Conservation (phyloP, 2,888 invertebrate species). For the Microchrysa polita region DNA sequence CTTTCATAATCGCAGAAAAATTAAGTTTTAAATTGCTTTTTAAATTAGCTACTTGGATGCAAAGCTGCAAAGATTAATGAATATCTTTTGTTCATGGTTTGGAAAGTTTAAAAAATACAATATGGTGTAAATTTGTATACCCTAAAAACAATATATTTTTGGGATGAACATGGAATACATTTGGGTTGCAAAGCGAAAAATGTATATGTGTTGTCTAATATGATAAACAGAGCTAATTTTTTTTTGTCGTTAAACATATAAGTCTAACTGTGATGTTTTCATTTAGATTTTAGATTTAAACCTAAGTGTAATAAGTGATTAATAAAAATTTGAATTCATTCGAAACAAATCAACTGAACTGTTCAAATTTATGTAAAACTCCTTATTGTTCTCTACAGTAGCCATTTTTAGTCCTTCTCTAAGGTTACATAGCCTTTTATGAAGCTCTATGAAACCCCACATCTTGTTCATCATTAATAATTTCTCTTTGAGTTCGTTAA, state of each 20-base stretch:
- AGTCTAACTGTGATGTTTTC: no score
- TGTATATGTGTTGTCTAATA: no score
- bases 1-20: constrained; percentile 61
- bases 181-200: no score
- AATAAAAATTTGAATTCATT: constrained; percentile 33
- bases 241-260: no score
- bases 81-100: constrained; percentile 17
- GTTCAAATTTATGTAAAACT: constrained; percentile 34
- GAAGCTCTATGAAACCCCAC: constrained; percentile 30
- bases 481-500: constrained; percentile 44
- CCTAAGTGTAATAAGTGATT: constrained; percentile 39
- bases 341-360: constrained; percentile 38
- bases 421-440: constrained; percentile 23
- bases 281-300: no score
- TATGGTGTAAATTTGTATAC: no score
- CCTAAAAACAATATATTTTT: no score
- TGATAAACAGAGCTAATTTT: no score
- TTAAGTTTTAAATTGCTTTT: constrained; percentile 64
- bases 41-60: constrained; percentile 57
- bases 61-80: constrained; percentile 50
- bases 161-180: no score
- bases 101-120: background rate
- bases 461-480: constrained; percentile 40
- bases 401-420: background rate
- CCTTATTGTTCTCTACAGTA: constrained; percentile 27